phyloP scores from a whole-genome alignment of 1,140 invertebrate species.

The Bombus soroeensis region DNA sequence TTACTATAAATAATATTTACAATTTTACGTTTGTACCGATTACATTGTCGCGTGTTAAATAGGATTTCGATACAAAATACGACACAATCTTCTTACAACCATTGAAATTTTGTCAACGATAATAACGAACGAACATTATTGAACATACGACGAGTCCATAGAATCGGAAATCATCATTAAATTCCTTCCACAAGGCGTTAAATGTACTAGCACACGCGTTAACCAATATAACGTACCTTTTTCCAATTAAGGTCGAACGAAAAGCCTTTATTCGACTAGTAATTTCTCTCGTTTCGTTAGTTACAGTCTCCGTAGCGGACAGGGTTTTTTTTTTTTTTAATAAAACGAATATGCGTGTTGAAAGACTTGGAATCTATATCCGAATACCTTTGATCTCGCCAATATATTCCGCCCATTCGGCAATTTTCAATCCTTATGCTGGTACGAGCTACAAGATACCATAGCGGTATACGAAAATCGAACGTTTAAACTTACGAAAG shows the following conservation, averaged over 20 bases:
- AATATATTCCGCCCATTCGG: no score
- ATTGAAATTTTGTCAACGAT: no score
- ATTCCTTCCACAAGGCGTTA: not conserved
- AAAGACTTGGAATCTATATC: no score
- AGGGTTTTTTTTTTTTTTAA: not conserved
- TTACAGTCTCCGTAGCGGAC: not conserved
- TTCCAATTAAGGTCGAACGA: not conserved
- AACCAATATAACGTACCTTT: not conserved
- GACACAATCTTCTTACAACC: no score
- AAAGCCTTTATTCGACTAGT: not conserved
- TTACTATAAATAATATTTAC: not conserved
- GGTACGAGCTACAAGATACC: no score
- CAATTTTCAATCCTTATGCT: no score
- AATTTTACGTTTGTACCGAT: not conserved
- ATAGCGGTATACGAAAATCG: no score
- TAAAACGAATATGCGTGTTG: no score
- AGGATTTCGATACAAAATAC: no score
- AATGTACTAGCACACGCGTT: not conserved
- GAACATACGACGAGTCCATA: not conserved
- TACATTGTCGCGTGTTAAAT: not conserved
- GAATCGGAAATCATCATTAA: not conserved
- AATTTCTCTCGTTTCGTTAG: not conserved
- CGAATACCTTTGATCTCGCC: no score
- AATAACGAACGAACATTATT: not conserved
- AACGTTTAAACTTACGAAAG: no score